Evolutionary conservation across 23 tunicate genomes (phyloP).

Genomic region (Trididemnum clinides): DNA sequence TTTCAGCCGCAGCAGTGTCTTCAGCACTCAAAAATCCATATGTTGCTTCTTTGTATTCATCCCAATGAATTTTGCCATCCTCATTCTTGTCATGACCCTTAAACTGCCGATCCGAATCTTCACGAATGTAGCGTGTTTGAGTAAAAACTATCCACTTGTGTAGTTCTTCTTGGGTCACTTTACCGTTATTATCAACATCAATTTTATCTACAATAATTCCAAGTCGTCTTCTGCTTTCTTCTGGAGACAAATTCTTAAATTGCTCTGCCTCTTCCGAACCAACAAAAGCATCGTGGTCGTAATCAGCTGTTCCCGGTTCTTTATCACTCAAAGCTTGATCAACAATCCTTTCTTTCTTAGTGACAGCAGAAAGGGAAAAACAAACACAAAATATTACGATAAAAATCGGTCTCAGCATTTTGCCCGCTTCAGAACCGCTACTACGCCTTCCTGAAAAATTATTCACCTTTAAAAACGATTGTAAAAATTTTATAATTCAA

Average conservation of each 20-base stretch:
- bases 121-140: constrained; percentile 83
- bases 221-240: constrained; percentile 75
- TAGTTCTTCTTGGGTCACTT: constrained; percentile 74
- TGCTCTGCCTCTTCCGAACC: constrained; percentile 74
- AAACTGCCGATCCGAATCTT: constrained; percentile 85
- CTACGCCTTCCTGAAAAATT: too few species aligned
- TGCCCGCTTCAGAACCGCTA: too few species aligned
- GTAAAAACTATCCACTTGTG: constrained; percentile 85
- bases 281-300: constrained; percentile 90
- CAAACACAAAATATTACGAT: neutral
- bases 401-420: too few species aligned
- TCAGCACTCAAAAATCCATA: constrained; percentile 90
- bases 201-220: constrained; percentile 81
- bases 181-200: constrained; percentile 76
- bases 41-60: constrained; percentile 87
- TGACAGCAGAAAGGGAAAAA: constrained; percentile 35
- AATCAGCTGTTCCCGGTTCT: constrained; percentile 74
- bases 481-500: too few species aligned
- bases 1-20: constrained; percentile 27
- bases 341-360: constrained; percentile 53
- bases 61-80: constrained; percentile 87
- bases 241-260: constrained; percentile 74
- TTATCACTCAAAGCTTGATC: constrained; percentile 81
- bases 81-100: constrained; percentile 66
- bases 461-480: too few species aligned